Base-by-base conservation (phyloP, 2,888 invertebrate species). In the Onthophagus sagittarius region DNA sequence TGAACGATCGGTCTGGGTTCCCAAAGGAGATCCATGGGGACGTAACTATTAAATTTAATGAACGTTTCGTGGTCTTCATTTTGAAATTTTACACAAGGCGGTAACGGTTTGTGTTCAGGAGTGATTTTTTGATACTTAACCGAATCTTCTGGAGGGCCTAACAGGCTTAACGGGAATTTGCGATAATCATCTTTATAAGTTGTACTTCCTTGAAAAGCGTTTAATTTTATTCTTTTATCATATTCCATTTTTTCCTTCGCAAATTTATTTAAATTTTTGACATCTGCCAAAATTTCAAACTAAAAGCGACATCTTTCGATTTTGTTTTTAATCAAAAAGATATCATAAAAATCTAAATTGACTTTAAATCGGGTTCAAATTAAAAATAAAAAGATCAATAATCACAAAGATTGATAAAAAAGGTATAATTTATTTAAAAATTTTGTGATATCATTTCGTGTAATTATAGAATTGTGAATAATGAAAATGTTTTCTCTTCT, bases 1-100 rank as follows among this genome's bases (percentile, higher is more conserved):
- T 80, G 78, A 2, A 82, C 71, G 23, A 83, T 84, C 5, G 83
- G 82, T 73, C 83, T 83, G 0, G 81, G 81, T 71, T 77, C 65
- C 78, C 82, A 80, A 3, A 83, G 77, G 53, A 84, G 77, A 74
- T 84, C 78, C 73, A 85, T 84, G 2, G 85, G 83, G 11, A 84
- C 77, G 33, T 82, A 75, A 13, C 79, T 78, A 7, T 76, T 77
- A 77, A 79, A 81, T 69, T 78, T 76, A 11, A 77, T 71, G 73
- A 81, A 84, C 1, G 81, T 82, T 78, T 83, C 82, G 23, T 79
- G 79, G 74, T 84, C 83, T 72, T 78, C 77, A 23, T 72, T 73
- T 4, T 74, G 63, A 13, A 75, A 77, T n/a, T 76, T 74, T 5
- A 73, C 76, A 5, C 76, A 73, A 74, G 78, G 76, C 11, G 71